These are phyloP conservation scores for Centruroides vittatus DNA, from an alignment of 1,140 invertebrate species.

Conservation along the genomic window DNA sequence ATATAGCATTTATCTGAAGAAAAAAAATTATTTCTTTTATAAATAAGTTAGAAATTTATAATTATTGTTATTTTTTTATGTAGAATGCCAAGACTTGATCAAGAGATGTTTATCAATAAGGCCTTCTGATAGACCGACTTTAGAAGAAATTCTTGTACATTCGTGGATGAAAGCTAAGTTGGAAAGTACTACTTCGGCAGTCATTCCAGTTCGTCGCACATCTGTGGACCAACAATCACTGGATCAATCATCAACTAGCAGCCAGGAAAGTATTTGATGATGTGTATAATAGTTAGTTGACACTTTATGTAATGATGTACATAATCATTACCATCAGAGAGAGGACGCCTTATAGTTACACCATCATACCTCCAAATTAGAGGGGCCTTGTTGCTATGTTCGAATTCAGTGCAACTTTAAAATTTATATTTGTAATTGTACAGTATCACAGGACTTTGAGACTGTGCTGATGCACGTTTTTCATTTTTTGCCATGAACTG, in stretches of 20 bases:
- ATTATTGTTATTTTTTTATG: slow-evolving; percentile 18
- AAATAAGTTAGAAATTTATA: background rate
- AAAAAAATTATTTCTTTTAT: background rate
- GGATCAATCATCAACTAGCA: slow-evolving; percentile 16
- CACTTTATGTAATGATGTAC: no score
- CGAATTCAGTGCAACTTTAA: no score
- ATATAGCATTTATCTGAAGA: background rate
- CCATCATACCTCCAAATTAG: no score
- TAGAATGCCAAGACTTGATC: slow-evolving; percentile 45
- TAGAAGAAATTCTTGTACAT: slow-evolving; percentile 44
- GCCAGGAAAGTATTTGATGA: slow-evolving; percentile 5
- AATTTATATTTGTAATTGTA: no score
- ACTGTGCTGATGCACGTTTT: no score
- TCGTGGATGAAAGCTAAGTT: slow-evolving; percentile 36
- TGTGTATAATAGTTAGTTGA: no score
- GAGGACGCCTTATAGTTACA: no score
- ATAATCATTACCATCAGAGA: no score
- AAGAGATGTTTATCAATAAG: slow-evolving; percentile 38
- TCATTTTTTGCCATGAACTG: no score
- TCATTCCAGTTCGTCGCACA: slow-evolving; percentile 15
- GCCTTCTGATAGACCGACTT: slow-evolving; percentile 36
- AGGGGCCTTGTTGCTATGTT: no score
- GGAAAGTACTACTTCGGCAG: slow-evolving; percentile 12
- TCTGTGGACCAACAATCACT: slow-evolving; percentile 9
- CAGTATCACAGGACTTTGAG: no score